Evolutionary conservation across 2,888 invertebrate species (phyloP).

Genomic region (Orgyia antiqua): DNA sequence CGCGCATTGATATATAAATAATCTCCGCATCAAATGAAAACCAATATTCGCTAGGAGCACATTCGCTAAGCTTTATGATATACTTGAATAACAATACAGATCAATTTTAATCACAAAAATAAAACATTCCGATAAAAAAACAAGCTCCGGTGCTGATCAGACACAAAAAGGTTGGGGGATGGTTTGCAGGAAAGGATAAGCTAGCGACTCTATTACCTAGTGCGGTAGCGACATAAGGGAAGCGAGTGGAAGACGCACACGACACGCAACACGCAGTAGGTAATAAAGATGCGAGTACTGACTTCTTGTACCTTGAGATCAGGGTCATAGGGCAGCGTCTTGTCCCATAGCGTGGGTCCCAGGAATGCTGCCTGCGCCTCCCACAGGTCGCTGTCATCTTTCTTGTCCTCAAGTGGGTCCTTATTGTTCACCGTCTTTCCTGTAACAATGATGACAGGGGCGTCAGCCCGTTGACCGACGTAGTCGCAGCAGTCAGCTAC

Average conservation of each 20-base stretch:
- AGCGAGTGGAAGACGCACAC: slow-evolving; percentile 44
- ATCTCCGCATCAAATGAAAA: neutral
- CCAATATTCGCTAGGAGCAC: slow-evolving; percentile 18
- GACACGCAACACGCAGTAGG: slow-evolving; percentile 62
- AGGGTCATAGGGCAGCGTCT: slow-evolving; percentile 93
- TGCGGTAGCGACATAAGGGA: slow-evolving; percentile 41
- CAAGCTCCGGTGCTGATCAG: slow-evolving; percentile 6
- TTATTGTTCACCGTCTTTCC: slow-evolving; percentile 80
- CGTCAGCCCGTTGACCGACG: slow-evolving; percentile 41
- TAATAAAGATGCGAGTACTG: slow-evolving; percentile 72
- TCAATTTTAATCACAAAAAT: slow-evolving; percentile 3
- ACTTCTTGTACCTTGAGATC: slow-evolving; percentile 95
- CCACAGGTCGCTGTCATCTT: slow-evolving; percentile 92
- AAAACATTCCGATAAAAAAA: slow-evolving; percentile 1
- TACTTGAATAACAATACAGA: neutral
- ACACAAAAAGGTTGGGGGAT: slow-evolving; percentile 3
- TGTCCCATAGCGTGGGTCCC: slow-evolving; percentile 97
- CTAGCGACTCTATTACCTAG: slow-evolving; percentile 60
- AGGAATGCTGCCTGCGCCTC: slow-evolving; percentile 97
- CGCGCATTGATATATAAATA: no score
- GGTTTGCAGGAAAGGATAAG: slow-evolving; percentile 6
- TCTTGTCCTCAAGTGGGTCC: slow-evolving; percentile 83
- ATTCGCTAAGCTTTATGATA: slow-evolving; percentile 21
- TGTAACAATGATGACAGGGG: slow-evolving; percentile 69
- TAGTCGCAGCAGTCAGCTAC: slow-evolving; percentile 13